Evolutionary conservation across 1,140 invertebrate species (phyloP), one percentile per base, ranked within the genome.

Genomic region (Mya arenaria): DNA sequence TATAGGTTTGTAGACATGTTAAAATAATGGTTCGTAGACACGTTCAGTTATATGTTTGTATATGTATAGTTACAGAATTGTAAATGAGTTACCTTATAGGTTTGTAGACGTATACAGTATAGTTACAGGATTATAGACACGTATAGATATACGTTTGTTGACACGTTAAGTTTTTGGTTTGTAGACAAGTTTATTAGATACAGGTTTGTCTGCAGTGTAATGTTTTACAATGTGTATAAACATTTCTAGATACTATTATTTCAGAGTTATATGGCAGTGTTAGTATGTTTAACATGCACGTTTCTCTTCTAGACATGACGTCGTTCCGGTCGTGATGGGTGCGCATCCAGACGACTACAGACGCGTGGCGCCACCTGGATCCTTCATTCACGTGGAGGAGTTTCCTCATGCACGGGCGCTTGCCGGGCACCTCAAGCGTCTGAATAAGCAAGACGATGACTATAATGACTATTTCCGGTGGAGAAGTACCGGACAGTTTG

Each of bases 381-480:
- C 97, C 0, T 97, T 94, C 90, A 97, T 99, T 48, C 98, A 99
- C 92, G 97, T 99, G 0, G 98, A 99, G 87, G 97, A 99, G 90
- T 99, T 99, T 91, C 95, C 95, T 4, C 96, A 96, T 2, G 96
- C 98, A 0, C 95, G 96, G 87, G 95, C 97, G 85, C 92, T 99
- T 30, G 98, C 98, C 1, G 94, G 96, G 4, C 98, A 98, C 92
- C 93, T 99, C n/a, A 95, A 95, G 73, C 94, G 95, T 55, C 83
- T 92, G 17, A 87, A 88, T 41, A 60, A 82, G 34, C 85, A 92
- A 62, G 89, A 89, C 23, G 60, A 82, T 0, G 82, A 90, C 23
- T 94, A 93, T 75, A 90, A 88, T 63, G 85, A 89, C 63, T 93
- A 92, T 77, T 93, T 93, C 69, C 69, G 60, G 55, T 93, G 92